Evolutionary conservation across 1,140 invertebrate genomes (phyloP).

Genomic region (Portunus trituberculatus): DNA sequence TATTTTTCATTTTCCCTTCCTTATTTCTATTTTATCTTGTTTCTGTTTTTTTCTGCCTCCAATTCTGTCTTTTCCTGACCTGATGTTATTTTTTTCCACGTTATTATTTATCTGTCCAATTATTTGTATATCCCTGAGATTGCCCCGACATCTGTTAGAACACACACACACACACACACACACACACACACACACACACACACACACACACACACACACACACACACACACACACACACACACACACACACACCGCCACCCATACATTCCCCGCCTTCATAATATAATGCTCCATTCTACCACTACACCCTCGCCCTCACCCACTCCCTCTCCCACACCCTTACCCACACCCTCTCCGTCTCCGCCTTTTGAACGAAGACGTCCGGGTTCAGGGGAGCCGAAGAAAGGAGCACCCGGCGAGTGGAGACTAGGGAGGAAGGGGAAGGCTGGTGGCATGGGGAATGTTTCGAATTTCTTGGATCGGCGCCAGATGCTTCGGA

Average conservation of each 20-base stretch:
- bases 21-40: neutral
- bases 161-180: too few species aligned
- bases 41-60: neutral
- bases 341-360: neutral
- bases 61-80: too few species aligned
- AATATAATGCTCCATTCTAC: too few species aligned
- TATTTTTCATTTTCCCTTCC: too few species aligned
- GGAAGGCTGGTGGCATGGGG: neutral
- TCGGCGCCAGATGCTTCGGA: neutral
- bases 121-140: too few species aligned
- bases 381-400: neutral
- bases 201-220: too few species aligned
- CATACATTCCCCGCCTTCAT: too few species aligned
- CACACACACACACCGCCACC: too few species aligned
- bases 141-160: too few species aligned
- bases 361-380: neutral
- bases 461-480: constrained; percentile 28
- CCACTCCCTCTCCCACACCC: neutral
- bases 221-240: neutral
- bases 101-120: neutral
- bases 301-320: neutral
- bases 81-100: too few species aligned
- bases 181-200: too few species aligned
- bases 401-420: neutral
- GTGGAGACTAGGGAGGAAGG: neutral